Evolutionary conservation across 53 echinoderm and acorn worm genomes (phyloP), one percentile per base, ranked within the genome.

Genomic region (Henricia sp.): DNA sequence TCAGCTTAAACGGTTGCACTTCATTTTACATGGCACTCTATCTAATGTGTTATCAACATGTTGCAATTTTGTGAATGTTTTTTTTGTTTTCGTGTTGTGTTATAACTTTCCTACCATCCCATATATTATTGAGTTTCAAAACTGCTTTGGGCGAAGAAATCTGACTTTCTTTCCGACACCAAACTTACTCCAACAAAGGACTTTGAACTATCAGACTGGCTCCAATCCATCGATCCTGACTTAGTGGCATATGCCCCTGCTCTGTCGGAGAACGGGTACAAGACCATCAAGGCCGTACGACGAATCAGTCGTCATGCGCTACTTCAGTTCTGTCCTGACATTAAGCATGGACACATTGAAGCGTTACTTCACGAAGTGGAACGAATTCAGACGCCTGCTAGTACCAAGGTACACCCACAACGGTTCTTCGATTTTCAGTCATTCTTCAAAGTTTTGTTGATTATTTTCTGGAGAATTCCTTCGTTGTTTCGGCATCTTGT

Each of bases 201-300:
- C 39, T 91, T 92, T 88, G 88, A 95, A 32, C 60, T 95, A 21
- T 92, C 91, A 11, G 91, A 90, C 72, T 95, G 95, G 95, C 58
- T 95, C 44, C 83, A 91, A 2, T 85, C 88, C 23, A 64, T 93
- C 21, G 95, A 95, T 35, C 90, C 95, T 1, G 93, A 93, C 68
- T 78, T 95, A 36, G 85, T 93, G 19, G 85, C 83, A 0, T 93
- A 95, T 72, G 95, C 91, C 9, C 90, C 92, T 1, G 37, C 71
- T 0, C 63, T 95, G 32, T 88, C 88, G 13, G 86, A 93, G 64
- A 90, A 95, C n/a, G 95, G 95, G 23, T 95, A 95, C 91, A 82
- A 93, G 89, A 88, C 93, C 11, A 26, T 88, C 51, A 93, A 91
- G 70, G 91, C 93, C 10, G 52, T 95, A 2, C 88, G 90, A 6